Evolutionary conservation across 2,888 invertebrate genomes (phyloP).

Genomic region (Conus canariensis): DNA sequence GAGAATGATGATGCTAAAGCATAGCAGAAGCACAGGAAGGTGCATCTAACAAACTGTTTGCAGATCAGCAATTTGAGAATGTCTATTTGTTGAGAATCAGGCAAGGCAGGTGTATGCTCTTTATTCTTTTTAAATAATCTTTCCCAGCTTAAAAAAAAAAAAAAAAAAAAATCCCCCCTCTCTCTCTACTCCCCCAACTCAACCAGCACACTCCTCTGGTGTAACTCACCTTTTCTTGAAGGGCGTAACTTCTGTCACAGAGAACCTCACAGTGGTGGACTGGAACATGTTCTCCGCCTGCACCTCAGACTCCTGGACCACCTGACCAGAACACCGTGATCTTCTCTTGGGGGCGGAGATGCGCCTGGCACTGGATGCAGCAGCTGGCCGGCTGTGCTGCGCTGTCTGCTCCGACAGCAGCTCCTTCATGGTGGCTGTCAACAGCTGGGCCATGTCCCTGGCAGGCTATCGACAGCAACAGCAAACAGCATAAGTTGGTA

Average conservation of each 20-base stretch:
- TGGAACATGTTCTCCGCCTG: slow-evolving; percentile 37
- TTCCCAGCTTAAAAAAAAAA: too few species aligned
- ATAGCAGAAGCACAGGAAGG: too few species aligned
- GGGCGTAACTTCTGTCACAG: slow-evolving; percentile 39
- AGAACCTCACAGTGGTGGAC: slow-evolving; percentile 36
- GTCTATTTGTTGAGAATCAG: too few species aligned
- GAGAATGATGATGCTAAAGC: too few species aligned
- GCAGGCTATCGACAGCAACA: slow-evolving; percentile 8
- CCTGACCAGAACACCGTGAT: neutral
- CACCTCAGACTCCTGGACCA: neutral
- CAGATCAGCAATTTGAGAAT: too few species aligned
- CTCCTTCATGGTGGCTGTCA: slow-evolving; percentile 36
- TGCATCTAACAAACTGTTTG: too few species aligned
- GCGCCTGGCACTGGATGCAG: neutral
- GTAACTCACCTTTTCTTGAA: slow-evolving; percentile 38
- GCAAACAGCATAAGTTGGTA: neutral
- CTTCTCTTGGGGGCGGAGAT: neutral
- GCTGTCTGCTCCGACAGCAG: slow-evolving; percentile 5
- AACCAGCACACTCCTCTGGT: too few species aligned
- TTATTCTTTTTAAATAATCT: too few species aligned
- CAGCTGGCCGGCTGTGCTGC: neutral
- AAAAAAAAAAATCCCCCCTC: too few species aligned
- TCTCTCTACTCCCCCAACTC: too few species aligned
- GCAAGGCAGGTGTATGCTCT: too few species aligned
- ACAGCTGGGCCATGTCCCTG: slow-evolving; percentile 26